A percentile compares a stretch with the other conserved stretches of the same genome.
phyloP scores from a whole-genome alignment of 1,140 invertebrate genomes.

The Himalopsyche phryganea region DNA sequence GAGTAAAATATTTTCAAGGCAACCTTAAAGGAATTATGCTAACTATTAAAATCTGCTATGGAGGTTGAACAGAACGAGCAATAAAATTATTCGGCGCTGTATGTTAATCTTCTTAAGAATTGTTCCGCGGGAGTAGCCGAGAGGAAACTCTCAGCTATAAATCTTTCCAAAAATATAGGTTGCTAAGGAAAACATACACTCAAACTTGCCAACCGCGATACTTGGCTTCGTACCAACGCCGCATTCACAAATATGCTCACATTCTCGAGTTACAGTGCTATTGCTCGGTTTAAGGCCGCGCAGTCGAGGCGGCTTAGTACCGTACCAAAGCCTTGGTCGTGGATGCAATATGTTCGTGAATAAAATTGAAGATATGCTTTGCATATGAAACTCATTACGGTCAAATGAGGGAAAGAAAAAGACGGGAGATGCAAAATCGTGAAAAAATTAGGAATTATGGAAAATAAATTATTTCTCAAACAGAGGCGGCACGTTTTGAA shows the following conservation, averaged over 20 bases:
- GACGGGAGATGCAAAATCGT: conserved; percentile 13
- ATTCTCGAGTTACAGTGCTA: neutral
- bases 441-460: conserved; percentile 25
- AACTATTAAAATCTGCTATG: too few species aligned
- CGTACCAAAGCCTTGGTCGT: neutral
- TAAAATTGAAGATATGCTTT: conserved; percentile 30
- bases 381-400: conserved; percentile 33
- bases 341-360: conserved; percentile 29
- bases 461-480: conserved; percentile 15
- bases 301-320: neutral
- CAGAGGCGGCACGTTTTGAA: conserved; percentile 8
- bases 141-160: neutral
- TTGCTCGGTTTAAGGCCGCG: neutral
- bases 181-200: conserved; percentile 10
- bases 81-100: too few species aligned
- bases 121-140: neutral
- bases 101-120: too few species aligned
- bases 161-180: conserved; percentile 10
- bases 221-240: neutral
- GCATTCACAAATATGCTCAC: conserved; percentile 16
- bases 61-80: too few species aligned
- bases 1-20: too few species aligned
- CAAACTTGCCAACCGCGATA: neutral
- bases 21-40: too few species aligned
- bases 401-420: conserved; percentile 6